Base-by-base conservation (phyloP, 2,888 invertebrate genomes). In the Drosophila ezoana region DNA sequence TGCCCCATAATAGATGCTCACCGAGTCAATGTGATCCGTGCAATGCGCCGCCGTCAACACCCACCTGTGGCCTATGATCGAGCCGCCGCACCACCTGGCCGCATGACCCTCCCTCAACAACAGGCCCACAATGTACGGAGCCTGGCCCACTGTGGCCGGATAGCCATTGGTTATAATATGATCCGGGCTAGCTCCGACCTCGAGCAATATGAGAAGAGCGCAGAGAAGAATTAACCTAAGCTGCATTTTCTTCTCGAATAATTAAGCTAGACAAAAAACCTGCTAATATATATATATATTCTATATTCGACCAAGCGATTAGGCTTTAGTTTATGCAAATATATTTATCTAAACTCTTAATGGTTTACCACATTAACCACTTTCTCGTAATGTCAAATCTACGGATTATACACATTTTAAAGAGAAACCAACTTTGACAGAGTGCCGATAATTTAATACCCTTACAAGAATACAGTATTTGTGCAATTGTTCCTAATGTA, bases 81-180 rank as follows among this genome's bases (percentile, higher is more conserved):
- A 77, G 6, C 75, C 75, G 1, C 75, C 78, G 16, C 89, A 89
- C 81, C 80, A 81, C 0, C 72, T 51, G 38, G 16, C 69, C 40
- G 57, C 23, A 1, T 18, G 23, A 0, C 68, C 57, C 11, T 51
- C 57, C 9, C 23, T 20, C 5, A 79, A 32, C 32, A 66, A n/a
- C 1, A 85, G 61, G 6, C 82, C 85, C 2, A 81, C 82, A 33
- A 79, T 79, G 18, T 90, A 89, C 1, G 89, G 88, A 6, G 84
- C 80, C 47, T 83, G 77, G 0, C 81, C 77, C 4, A 61, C 41
- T 0, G 28, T 1, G 0, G 89, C 87, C 2, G 57, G 43, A 33
- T 77, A 44, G 4, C 90, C 89, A 58, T 82, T 79, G 48, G 80
- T 80, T 18, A 89, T 89, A 14, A 89, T 87, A 11, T 79, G 72